Conservation (phyloP, 1,140 invertebrate species). For the Leptinotarsa lineolata region DNA sequence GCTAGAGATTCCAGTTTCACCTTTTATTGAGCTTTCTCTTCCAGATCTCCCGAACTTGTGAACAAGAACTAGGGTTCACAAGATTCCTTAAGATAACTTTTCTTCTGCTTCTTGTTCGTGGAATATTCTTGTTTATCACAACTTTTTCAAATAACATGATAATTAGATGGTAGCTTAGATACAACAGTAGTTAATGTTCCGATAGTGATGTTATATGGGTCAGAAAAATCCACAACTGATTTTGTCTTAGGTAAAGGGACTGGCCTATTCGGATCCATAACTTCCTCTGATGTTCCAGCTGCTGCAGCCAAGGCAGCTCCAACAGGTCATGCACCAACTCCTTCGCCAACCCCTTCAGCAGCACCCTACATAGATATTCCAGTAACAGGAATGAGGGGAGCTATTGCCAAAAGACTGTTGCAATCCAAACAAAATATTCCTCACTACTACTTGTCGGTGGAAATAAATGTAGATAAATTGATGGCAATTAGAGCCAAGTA, state of each 20-base stretch:
- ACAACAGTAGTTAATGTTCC: too few relatives aligned
- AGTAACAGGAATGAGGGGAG: conserved; percentile 83
- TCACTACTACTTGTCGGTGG: conserved; percentile 66
- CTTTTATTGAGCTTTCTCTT: too few relatives aligned
- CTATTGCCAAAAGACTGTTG: conserved; percentile 89
- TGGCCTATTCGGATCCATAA: conserved; percentile 88
- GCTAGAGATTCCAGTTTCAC: too few relatives aligned
- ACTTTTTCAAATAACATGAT: too few relatives aligned
- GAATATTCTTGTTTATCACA: too few relatives aligned
- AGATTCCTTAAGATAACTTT: too few relatives aligned
- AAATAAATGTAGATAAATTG: conserved; percentile 45
- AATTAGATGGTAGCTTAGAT: too few relatives aligned
- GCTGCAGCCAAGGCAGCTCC: conserved; percentile 48
- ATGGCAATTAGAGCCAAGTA: conserved; percentile 39
- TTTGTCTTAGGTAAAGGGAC: conserved; percentile 73
- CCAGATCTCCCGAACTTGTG: too few relatives aligned
- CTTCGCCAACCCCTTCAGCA: conserved; percentile 50
- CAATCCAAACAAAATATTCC: conserved; percentile 94
- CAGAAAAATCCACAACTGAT: not conserved
- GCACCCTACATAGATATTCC: conserved; percentile 77
- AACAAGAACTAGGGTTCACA: too few relatives aligned
- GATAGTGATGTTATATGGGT: too few relatives aligned
- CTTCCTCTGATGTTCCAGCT: conserved; percentile 71
- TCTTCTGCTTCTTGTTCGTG: too few relatives aligned
- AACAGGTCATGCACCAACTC: conserved; percentile 50